Base-by-base conservation (phyloP, 35 echinoderm and acorn worm genomes). In the Holothuria glaberrima region DNA sequence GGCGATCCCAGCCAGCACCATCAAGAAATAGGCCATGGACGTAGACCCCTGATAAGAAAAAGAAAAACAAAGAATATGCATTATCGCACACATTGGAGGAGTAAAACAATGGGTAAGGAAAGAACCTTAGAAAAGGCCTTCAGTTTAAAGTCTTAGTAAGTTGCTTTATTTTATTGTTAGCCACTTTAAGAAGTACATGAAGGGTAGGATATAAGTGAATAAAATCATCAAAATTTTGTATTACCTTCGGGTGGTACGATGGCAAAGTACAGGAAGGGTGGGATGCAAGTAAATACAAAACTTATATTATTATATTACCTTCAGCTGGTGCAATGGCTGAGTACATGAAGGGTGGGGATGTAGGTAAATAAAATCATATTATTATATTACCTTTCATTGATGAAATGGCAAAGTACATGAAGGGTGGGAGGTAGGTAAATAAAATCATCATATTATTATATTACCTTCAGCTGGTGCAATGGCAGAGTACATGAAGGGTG, bases 1-100 rank as follows among this genome's bases (percentile, higher is more conserved):
- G 91, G 18, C 97, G 87, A 70, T 99, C 97, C 97, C 97, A 99
- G 45, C 97, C 97, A 10, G 97, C 97, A 68, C 97, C 97, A 33
- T 99, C 97, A 65, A 99, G 75, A 88, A 95, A 99, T 59, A 99
- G 89, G 6, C 97, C 97, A 82, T 99, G 81, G 50, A 99, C 54
- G 75, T 99, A 95, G 10, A 99, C 97, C 56, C 97, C 97, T 99
- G 45, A 57, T 22, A 48, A 79, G 58, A 30, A 75, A 86, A 54
- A 46, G 73, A 79, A 41, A 7, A 41, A 7, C 7, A 41, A 7
- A 41, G 36, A 41, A 41, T 41, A 41, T 41, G 36, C 2, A 4
- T 4, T 41, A 41, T 7, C n/a, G n/a, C n/a, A n/a, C n/a, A n/a
- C n/a, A n/a, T n/a, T n/a, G n/a, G n/a, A n/a, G n/a, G n/a, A n/a